Conservation (phyloP, 2,888 invertebrate genomes). For the Lasioglossum calceatum region DNA sequence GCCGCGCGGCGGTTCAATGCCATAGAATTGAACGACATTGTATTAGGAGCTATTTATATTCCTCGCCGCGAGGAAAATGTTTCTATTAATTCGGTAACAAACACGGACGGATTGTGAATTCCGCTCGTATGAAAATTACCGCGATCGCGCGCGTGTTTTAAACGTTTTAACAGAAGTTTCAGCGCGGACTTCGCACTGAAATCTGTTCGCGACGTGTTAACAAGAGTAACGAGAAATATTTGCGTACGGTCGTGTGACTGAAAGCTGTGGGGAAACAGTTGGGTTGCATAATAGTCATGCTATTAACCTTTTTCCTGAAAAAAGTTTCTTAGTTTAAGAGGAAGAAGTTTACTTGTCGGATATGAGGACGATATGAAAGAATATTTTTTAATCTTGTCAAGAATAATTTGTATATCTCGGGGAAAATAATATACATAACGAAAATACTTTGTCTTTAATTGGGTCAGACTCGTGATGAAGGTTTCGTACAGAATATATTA, state of each 20-base stretch:
- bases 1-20: constrained; percentile 23
- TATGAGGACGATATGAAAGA: neutral
- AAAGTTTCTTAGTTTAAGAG: neutral
- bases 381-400: neutral
- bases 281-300: neutral
- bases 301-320: neutral
- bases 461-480: neutral
- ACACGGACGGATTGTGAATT: constrained; percentile 9
- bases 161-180: neutral
- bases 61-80: constrained; percentile 10
- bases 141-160: neutral
- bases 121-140: neutral
- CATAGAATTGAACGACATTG: constrained; percentile 21
- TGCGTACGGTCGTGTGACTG: neutral
- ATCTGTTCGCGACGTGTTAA: neutral
- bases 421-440: neutral
- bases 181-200: neutral
- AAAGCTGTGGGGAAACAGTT: neutral
- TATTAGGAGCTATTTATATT: constrained; percentile 41
- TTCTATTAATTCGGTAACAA: constrained; percentile 34
- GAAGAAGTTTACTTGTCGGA: too few species aligned
- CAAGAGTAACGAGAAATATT: neutral
- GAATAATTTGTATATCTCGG: neutral
- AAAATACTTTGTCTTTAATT: neutral
- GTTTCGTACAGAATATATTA: neutral